Evolutionary conservation across 1,140 invertebrate species (phyloP).

Genomic region (Drosophila carrolli): DNA sequence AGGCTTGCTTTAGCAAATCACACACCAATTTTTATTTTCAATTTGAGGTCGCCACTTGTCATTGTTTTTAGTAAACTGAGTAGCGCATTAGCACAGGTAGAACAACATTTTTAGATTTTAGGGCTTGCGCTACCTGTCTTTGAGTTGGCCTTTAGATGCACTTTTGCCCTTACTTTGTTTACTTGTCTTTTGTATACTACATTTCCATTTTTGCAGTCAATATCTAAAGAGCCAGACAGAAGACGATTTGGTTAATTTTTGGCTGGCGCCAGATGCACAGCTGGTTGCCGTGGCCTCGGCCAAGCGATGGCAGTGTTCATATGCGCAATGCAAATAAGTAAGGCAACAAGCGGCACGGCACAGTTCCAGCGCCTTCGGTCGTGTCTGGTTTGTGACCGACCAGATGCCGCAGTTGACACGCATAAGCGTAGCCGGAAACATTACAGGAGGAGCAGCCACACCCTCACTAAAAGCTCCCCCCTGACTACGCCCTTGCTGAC

Average conservation of each 20-base stretch:
- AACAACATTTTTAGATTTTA: neutral
- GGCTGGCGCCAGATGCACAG: conserved; percentile 75
- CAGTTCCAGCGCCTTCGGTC: conserved; percentile 14
- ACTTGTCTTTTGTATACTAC: conserved; percentile 42
- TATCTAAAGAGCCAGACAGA: conserved; percentile 57
- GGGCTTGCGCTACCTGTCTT: conserved; percentile 47
- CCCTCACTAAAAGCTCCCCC: neutral
- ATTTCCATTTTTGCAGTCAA: conserved; percentile 47
- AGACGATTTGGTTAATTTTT: conserved; percentile 65
- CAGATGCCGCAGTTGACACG: conserved; percentile 67
- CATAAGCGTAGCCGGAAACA: conserved; percentile 23
- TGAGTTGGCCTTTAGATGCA: conserved; percentile 19
- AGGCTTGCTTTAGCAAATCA: neutral
- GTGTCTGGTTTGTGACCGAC: conserved; percentile 28
- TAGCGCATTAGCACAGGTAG: conserved; percentile 8
- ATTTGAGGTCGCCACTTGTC: too few relatives aligned
- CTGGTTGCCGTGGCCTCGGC: conserved; percentile 44
- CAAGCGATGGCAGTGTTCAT: conserved; percentile 29
- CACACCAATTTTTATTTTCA: too few relatives aligned
- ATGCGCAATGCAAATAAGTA: conserved; percentile 48
- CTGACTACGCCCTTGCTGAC: conserved; percentile 8
- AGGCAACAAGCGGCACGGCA: conserved; percentile 30
- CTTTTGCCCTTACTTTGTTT: conserved; percentile 41
- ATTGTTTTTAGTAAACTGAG: neutral
- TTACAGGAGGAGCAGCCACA: conserved; percentile 5